A percentile compares a stretch with the other conserved stretches of the same genome.
Evolutionary conservation across 2,113 vertebrate species (phyloP).

Genomic region (Chamaetylas fuelleborni): DNA sequence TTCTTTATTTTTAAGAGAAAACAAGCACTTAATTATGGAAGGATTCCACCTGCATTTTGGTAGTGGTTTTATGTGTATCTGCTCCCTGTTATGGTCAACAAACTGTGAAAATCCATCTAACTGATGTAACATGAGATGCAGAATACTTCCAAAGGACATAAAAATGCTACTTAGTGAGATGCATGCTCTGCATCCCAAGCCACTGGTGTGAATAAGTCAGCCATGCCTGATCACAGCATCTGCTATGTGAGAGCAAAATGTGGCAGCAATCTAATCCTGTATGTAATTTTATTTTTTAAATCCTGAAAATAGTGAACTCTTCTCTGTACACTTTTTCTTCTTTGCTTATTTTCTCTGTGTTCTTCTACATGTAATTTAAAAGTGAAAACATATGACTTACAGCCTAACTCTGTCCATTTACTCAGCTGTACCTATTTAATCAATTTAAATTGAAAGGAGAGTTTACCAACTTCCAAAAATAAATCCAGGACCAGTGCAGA

Average conservation of each 20-base stretch:
- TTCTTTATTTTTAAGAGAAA: background rate
- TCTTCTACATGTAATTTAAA: conserved; percentile 61
- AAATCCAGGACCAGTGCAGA: conserved; percentile 56
- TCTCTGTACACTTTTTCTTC: background rate
- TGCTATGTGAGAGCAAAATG: background rate
- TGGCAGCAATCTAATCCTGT: background rate
- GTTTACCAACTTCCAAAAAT: conserved; percentile 76
- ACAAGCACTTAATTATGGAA: background rate
- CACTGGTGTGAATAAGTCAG: background rate
- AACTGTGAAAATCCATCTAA: background rate
- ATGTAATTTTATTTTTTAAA: conserved; percentile 19
- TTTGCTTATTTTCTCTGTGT: conserved; percentile 48
- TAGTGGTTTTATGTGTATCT: background rate
- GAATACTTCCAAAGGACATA: background rate
- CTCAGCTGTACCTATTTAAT: conserved; percentile 77
- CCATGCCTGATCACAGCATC: background rate
- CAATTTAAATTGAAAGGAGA: conserved; percentile 70
- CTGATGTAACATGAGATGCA: background rate
- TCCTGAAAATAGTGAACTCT: background rate
- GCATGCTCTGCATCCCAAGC: background rate
- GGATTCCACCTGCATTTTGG: background rate
- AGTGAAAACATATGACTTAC: conserved; percentile 68
- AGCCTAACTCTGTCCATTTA: conserved; percentile 47
- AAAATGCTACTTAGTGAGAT: background rate
- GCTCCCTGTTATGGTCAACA: background rate